Percentiles rank a stretch among this genome's conserved stretches.
Evolutionary conservation across 2,888 invertebrate species (phyloP).

Genomic region (Gymnosoma rotundatum): DNA sequence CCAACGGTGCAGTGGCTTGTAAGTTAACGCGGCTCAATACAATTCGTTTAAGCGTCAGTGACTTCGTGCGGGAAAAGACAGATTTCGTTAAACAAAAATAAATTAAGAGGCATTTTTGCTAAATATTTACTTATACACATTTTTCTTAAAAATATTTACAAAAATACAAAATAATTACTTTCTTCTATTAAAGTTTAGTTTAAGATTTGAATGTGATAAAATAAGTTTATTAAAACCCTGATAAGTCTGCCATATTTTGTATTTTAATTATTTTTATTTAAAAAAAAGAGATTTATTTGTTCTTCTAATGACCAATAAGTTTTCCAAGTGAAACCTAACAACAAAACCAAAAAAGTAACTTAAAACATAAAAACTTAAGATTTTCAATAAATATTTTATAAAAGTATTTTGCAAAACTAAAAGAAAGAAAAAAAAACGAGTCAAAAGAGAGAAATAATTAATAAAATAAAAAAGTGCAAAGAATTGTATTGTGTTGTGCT

Average conservation of each 20-base stretch:
- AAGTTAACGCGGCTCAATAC: conserved; percentile 69
- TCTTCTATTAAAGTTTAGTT: conserved; percentile 16
- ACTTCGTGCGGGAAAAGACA: conserved; percentile 69
- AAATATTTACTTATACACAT: conserved; percentile 29
- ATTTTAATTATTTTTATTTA: background rate
- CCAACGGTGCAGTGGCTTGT: conserved; percentile 70
- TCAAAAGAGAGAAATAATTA: conserved; percentile 20
- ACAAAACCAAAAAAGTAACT: conserved; percentile 23
- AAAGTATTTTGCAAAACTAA: background rate
- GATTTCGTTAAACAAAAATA: conserved; percentile 65
- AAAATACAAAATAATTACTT: background rate
- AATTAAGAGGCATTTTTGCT: conserved; percentile 36
- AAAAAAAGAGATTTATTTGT: conserved; percentile 19
- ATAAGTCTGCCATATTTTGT: conserved; percentile 62
- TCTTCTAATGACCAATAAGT: conserved; percentile 33
- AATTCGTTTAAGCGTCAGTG: conserved; percentile 70
- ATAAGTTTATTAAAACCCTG: conserved; percentile 53
- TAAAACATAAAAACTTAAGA: conserved; percentile 15
- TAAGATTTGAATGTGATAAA: conserved; percentile 66
- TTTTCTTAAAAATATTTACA: background rate
- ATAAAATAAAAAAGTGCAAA: conserved; percentile 34
- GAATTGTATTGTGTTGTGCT: conserved; percentile 31
- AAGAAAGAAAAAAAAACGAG: conserved; percentile 19
- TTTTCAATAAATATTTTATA: conserved; percentile 14
- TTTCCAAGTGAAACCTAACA: conserved; percentile 16